These are phyloP conservation scores for Camponotus floridanus DNA, from an alignment of 1,140 invertebrate species.

Conservation along the genomic window DNA sequence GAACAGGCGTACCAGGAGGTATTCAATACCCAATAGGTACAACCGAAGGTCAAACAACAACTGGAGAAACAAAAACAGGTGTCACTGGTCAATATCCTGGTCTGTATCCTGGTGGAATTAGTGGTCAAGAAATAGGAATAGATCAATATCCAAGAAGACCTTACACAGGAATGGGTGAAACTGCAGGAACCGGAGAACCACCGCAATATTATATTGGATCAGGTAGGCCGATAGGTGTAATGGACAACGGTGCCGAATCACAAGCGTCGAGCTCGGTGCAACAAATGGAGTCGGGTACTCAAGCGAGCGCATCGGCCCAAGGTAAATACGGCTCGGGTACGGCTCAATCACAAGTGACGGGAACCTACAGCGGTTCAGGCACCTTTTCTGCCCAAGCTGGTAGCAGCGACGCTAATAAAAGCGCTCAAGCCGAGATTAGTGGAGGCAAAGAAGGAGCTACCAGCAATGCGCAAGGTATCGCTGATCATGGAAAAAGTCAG, in stretches of 20 bases:
- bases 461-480: constrained; percentile 91
- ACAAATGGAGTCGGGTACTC: constrained; percentile 89
- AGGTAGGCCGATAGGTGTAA: neutral
- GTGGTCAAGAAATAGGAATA: neutral
- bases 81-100: constrained; percentile 19
- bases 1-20: neutral
- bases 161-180: constrained; percentile 17
- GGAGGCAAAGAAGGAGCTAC: constrained; percentile 91
- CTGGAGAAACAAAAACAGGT: neutral
- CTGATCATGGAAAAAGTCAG: constrained; percentile 91
- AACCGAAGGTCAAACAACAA: constrained; percentile 11
- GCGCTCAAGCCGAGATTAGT: constrained; percentile 90
- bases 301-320: constrained; percentile 91
- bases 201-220: constrained; percentile 65
- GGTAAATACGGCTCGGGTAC: constrained; percentile 90
- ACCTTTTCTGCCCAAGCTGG: constrained; percentile 94
- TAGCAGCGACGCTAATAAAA: constrained; percentile 91
- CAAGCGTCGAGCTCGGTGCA: constrained; percentile 91
- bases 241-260: constrained; percentile 89
- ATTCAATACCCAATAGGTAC: constrained; percentile 24
- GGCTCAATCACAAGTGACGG: constrained; percentile 93
- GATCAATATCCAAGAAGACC: constrained; percentile 46
- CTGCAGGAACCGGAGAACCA: neutral
- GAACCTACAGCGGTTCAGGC: constrained; percentile 91
- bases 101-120: constrained; percentile 3